Conservation (phyloP, 2,113 vertebrate species). For the Salvelinus sp. region DNA sequence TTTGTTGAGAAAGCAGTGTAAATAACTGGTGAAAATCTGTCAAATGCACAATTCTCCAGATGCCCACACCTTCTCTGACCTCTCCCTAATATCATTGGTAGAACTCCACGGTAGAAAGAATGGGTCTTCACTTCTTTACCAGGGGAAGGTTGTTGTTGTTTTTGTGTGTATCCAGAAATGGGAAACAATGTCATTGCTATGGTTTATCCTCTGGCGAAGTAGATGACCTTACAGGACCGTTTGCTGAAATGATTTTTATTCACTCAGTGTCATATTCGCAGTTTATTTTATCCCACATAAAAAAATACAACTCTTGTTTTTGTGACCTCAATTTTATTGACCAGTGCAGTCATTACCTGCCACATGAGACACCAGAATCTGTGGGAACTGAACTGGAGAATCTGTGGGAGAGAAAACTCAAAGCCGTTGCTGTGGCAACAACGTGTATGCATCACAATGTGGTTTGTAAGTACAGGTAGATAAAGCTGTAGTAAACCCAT, state of each 20-base stretch:
- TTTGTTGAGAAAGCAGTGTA: constrained; percentile 81
- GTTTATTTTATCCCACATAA: constrained; percentile 27
- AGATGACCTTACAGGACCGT: constrained; percentile 25
- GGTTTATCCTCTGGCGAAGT: not conserved
- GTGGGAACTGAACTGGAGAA: constrained; percentile 39
- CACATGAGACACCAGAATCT: constrained; percentile 37
- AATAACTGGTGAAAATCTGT: constrained; percentile 53
- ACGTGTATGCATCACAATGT: constrained; percentile 25
- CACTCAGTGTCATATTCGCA: constrained; percentile 20
- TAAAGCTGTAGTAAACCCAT: not conserved
- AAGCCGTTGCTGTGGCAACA: constrained; percentile 27
- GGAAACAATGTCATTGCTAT: not conserved
- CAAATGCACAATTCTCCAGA: constrained; percentile 69
- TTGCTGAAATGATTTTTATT: constrained; percentile 25
- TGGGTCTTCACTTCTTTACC: constrained; percentile 42
- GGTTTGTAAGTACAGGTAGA: constrained; percentile 6
- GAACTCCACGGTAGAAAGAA: constrained; percentile 45
- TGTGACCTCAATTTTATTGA: constrained; percentile 20
- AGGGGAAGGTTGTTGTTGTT: constrained; percentile 32
- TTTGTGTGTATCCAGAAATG: constrained; percentile 56
- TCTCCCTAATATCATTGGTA: constrained; percentile 43
- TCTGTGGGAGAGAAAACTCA: constrained; percentile 45
- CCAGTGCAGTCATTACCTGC: constrained; percentile 28
- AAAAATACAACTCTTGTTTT: constrained; percentile 13
- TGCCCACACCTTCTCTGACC: constrained; percentile 67